phyloP scores from a whole-genome alignment of 2,113 vertebrate species.

The Mobula birostris region DNA sequence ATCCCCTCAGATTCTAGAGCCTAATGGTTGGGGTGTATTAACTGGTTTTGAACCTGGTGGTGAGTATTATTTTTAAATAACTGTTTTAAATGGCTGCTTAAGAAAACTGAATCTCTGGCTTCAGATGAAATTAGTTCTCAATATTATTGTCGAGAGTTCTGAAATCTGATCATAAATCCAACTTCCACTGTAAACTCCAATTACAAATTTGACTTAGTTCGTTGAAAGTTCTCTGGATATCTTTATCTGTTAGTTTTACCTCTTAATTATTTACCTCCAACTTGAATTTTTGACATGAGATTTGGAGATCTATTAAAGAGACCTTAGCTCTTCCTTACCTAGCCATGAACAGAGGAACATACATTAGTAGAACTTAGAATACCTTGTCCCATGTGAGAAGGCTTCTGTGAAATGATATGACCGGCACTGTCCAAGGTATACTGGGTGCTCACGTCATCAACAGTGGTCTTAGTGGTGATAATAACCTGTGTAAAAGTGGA shows the following conservation, averaged over 20 bases:
- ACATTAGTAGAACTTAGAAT: constrained; percentile 37
- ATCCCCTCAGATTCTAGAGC: too few relatives aligned
- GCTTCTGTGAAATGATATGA: constrained; percentile 70
- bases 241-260: background rate
- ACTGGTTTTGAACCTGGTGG: too few relatives aligned
- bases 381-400: constrained; percentile 88
- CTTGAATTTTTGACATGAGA: constrained; percentile 46
- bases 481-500: constrained; percentile 60
- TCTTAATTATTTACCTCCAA: constrained; percentile 29
- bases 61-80: background rate
- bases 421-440: constrained; percentile 75
- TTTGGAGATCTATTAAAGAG: constrained; percentile 15
- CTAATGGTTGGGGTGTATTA: too few relatives aligned
- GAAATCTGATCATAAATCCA: background rate
- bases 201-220: background rate
- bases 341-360: background rate
- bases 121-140: background rate
- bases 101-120: background rate
- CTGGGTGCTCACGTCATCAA: constrained; percentile 69
- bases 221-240: background rate
- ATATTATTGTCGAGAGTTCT: background rate
- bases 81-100: background rate
- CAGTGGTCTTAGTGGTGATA: constrained; percentile 78
- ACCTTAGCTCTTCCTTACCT: constrained; percentile 9
- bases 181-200: background rate